Evolutionary conservation across 2,888 invertebrate genomes (phyloP).

Genomic region (Philhelius pedissequus): DNA sequence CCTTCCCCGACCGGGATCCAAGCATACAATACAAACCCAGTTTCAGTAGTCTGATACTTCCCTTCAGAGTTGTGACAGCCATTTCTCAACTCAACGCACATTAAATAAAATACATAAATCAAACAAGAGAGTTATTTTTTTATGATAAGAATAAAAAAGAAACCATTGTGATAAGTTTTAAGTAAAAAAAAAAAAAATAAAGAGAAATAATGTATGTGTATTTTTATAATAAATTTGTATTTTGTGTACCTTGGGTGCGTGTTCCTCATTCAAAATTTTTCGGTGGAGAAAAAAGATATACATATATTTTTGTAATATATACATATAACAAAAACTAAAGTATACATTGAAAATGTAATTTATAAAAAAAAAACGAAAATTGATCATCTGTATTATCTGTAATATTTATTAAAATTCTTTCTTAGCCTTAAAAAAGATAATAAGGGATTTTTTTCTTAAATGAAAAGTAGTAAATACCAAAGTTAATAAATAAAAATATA

Average conservation of each 20-base stretch:
- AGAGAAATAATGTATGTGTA: slow-evolving; percentile 17
- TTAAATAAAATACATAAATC: slow-evolving; percentile 6
- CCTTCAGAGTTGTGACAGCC: slow-evolving; percentile 27
- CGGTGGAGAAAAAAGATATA: background rate
- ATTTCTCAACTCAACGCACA: slow-evolving; percentile 56
- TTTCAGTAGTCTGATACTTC: background rate
- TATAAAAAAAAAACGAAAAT: background rate
- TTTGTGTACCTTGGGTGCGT: slow-evolving; percentile 64
- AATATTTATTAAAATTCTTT: slow-evolving; percentile 6
- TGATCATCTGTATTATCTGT: slow-evolving; percentile 22
- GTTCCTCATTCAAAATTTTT: slow-evolving; percentile 65
- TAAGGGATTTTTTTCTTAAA: background rate
- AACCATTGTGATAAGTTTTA: slow-evolving; percentile 28
- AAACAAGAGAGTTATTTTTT: slow-evolving; percentile 17
- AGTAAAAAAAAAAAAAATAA: slow-evolving; percentile 27
- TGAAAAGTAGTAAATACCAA: slow-evolving; percentile 64
- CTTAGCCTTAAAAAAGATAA: background rate
- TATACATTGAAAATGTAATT: background rate
- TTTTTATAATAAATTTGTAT: slow-evolving; percentile 28
- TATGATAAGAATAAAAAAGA: slow-evolving; percentile 6
- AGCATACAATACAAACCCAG: background rate
- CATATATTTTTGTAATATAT: slow-evolving; percentile 29
- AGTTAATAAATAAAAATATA: slow-evolving; percentile 56
- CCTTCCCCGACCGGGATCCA: background rate
- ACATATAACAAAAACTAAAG: background rate